Base-by-base conservation (phyloP, 1,140 invertebrate genomes). In the Heterodera carotae region DNA sequence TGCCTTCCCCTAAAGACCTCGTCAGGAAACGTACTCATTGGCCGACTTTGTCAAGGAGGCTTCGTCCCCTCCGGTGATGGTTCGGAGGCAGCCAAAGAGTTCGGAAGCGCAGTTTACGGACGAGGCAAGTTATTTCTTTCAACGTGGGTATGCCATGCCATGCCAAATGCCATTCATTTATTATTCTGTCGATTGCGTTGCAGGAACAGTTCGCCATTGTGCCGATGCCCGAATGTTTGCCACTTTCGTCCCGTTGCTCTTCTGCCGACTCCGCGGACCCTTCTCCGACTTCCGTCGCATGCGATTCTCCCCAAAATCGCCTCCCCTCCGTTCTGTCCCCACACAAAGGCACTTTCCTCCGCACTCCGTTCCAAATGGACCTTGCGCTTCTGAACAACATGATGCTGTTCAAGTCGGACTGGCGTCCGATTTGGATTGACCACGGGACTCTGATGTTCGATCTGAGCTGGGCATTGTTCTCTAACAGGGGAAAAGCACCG, bases 21-120 rank as follows among this genome's bases (percentile, higher is more conserved):
- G 64, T 39, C 36, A 64, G 39, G 72, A 74, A 34, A 74, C 72
- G 27, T 74, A 74, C 64, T 74, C 72, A n/a, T 34, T 74, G 53
- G 72, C 72, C 4, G 72, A 74, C 64, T 74, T 74, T 34, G 64
- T 74, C 64, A 74, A 64, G 64, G 64, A 74, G n/a, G 64, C 39
- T 7, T 62, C n/a, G 4, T 53, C 53, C 33, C 33, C 48, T 53
- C 27, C 71, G 33, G 33, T 62, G 62, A 73, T 62, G 34, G 64
- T 59, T 56, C 69, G 34, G 43, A 29, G 62, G 12, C 62, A 29
- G 29, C 27, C n/a, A 12, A 66, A 66, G 29, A 27, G 48, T 15
- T 22, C 25, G 62, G 62, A 66, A 31, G 29, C 18, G 69, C 56
- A 12, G n/a, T n/a, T 29, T 27, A 27, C 34, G 43, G 56, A 56